These are phyloP conservation scores for Propithecus deckenii DNA, from an alignment of 2,797 vertebrate genomes.

Conservation along the genomic window DNA sequence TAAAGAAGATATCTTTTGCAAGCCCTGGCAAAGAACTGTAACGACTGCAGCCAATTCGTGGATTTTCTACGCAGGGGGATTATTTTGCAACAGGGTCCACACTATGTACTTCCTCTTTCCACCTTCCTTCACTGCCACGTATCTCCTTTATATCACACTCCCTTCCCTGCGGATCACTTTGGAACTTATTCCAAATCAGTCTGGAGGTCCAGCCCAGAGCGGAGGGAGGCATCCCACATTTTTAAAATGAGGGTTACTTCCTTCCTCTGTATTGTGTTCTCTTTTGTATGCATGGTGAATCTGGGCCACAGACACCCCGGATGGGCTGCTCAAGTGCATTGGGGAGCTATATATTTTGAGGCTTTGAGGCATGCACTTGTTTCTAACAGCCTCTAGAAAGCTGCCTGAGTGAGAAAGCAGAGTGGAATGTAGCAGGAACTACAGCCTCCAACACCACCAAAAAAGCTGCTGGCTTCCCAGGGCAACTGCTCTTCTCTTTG, in stretches of 20 bases:
- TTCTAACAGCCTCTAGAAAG: not conserved
- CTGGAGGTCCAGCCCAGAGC: not conserved
- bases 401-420: not conserved
- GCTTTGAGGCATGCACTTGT: not conserved
- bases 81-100: not conserved
- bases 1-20: slow-evolving; percentile 2
- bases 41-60: not conserved
- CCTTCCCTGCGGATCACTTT: not conserved
- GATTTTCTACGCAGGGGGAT: not conserved
- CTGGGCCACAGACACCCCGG: not conserved
- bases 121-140: too few species aligned
- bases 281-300: not conserved
- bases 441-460: rapidly evolving
- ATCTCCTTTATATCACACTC: not conserved
- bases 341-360: not conserved
- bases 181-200: not conserved
- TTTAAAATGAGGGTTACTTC: not conserved
- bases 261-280: rapidly evolving
- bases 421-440: not conserved
- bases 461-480: not conserved
- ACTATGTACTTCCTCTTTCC: not conserved
- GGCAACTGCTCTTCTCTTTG: not conserved
- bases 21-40: not conserved
- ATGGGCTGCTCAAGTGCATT: not conserved
- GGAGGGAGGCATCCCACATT: rapidly evolving